Evolutionary conservation across 2,113 vertebrate genomes (phyloP).

Genomic region (Laterallus jamaicensis): DNA sequence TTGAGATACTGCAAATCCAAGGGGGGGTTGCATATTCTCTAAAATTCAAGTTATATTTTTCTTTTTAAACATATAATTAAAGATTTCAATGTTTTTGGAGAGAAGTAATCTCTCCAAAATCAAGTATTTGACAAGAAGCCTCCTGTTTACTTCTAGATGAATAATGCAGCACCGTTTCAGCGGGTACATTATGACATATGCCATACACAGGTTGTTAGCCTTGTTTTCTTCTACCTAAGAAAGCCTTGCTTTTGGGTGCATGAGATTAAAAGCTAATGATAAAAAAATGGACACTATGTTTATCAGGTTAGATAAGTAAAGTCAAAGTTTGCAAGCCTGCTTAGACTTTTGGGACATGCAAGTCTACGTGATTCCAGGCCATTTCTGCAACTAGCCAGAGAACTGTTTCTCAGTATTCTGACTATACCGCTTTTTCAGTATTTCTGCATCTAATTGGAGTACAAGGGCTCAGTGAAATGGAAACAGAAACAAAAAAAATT

Average conservation of each 20-base stretch:
- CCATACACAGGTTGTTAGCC: neutral
- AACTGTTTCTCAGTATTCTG: neutral
- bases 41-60: neutral
- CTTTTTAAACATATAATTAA: neutral
- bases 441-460: neutral
- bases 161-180: neutral
- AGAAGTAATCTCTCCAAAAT: neutral
- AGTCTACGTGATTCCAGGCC: neutral
- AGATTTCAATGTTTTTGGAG: neutral
- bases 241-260: neutral
- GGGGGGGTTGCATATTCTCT: rapidly evolving
- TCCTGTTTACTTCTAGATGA: neutral
- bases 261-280: neutral
- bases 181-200: neutral
- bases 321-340: neutral
- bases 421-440: neutral
- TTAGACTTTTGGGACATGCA: neutral
- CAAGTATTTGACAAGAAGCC: neutral
- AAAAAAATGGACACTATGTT: neutral
- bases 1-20: neutral
- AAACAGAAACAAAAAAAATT: neutral
- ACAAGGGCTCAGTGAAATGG: neutral
- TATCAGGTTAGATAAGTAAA: neutral
- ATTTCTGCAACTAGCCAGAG: neutral
- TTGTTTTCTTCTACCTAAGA: neutral